Evolutionary conservation across 2,113 vertebrate genomes (phyloP).

Genomic region (Lates calcarifer): DNA sequence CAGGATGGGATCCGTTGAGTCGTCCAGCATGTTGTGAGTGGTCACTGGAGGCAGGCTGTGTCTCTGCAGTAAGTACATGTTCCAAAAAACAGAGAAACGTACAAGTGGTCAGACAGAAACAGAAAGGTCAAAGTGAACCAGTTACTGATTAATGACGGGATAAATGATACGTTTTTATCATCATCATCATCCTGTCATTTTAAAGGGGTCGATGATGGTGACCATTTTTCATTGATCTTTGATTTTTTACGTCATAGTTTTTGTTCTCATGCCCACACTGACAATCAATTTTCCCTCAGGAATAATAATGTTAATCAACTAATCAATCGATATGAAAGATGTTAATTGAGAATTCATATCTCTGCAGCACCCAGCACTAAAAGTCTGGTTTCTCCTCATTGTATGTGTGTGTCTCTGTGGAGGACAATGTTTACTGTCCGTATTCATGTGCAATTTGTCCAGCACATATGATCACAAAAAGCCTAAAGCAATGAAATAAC

Average conservation of each 20-base stretch:
- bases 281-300: neutral
- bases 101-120: neutral
- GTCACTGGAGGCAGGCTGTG: constrained; percentile 95
- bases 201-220: neutral
- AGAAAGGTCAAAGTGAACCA: neutral
- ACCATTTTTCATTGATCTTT: neutral
- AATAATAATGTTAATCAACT: neutral
- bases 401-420: neutral
- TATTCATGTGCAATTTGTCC: neutral
- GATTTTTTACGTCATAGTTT: neutral
- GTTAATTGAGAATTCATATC: neutral
- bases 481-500: neutral
- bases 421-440: too few species aligned
- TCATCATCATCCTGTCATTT: neutral
- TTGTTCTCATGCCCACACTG: neutral
- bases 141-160: neutral
- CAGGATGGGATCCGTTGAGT: constrained; percentile 92
- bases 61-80: constrained; percentile 81
- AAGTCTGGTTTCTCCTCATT: too few species aligned
- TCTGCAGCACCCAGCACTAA: neutral
- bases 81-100: neutral
- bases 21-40: constrained; percentile 97
- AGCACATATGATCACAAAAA: neutral
- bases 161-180: neutral
- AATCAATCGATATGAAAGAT: neutral